Evolutionary conservation across 2,888 invertebrate species (phyloP), one percentile per base, ranked within the genome.

Genomic region (Elmis aenea): DNA sequence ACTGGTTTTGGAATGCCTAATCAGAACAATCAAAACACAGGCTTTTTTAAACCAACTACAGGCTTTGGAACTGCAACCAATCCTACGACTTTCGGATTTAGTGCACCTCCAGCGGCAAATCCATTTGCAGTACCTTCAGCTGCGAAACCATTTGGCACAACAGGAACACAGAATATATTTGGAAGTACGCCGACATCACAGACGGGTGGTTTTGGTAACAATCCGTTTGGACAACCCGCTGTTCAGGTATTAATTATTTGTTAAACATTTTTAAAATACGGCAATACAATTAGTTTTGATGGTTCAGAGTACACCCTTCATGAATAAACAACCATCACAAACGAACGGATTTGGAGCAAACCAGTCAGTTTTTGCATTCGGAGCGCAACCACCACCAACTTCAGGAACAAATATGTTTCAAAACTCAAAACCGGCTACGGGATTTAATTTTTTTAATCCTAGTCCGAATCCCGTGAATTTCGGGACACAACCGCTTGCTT

Each of bases 31-130:
- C 33, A 77, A 77, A 40, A 72, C 73, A 16, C 72, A 76, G 0
- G 71, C 75, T 83, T 89, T 66, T 82, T 81, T 1, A 81, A 82
- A 68, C 75, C 74, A 31, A 73, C 70, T 47, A 69, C 75, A 29
- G 76, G 68, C 8, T 83, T 82, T 57, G 81, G 81, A 24, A 57
- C 69, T 26, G 64, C 77, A 2, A 65, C 75, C 1, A 69, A 72
- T n/a, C 60, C 68, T 1, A 67, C 67, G 24, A 63, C 64, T 20
- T 71, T 71, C 49, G 62, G 66, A 21, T 70, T 70, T 28, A 67
- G 60, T 51, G 49, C 66, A 12, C 57, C 62, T 2, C 58, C 66
- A 2, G 54, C 42, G 28, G 57, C 61, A 3, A 68, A 47, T 51
- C 62, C 51, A 28, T 73, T 72, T 57, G 73, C 73, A 8, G 57